These are phyloP conservation scores for Lypha dubia DNA, from an alignment of 2,888 invertebrate species.

Conservation along the genomic window DNA sequence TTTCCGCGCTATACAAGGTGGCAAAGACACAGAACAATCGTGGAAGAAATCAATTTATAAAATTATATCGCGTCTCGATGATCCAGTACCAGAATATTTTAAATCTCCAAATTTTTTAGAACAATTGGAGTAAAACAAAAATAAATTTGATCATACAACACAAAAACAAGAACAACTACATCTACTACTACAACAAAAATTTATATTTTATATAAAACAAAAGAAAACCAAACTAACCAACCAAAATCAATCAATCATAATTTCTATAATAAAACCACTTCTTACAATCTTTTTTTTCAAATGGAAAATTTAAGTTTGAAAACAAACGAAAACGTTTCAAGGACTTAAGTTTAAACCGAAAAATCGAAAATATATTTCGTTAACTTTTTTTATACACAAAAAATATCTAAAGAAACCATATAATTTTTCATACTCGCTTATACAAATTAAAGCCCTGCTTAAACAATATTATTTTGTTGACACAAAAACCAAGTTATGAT, in stretches of 20 bases:
- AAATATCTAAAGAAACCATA: background rate
- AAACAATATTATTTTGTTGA: constrained; percentile 8
- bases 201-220: constrained; percentile 38
- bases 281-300: constrained; percentile 21
- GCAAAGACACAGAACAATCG: constrained; percentile 98
- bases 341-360: constrained; percentile 24
- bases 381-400: background rate
- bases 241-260: constrained; percentile 18
- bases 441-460: constrained; percentile 30
- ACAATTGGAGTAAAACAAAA: constrained; percentile 91
- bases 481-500: background rate
- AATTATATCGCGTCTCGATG: constrained; percentile 99
- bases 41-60: constrained; percentile 99
- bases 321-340: background rate
- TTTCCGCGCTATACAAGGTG: constrained; percentile 98
- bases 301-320: constrained; percentile 19
- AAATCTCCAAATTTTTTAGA: constrained; percentile 99
- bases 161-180: constrained; percentile 73
- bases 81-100: constrained; percentile 99
- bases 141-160: constrained; percentile 55
- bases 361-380: constrained; percentile 51
- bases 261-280: constrained; percentile 19
- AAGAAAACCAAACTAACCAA: constrained; percentile 53
- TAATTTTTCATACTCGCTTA: constrained; percentile 24
- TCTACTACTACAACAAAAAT: constrained; percentile 73